Conservation (phyloP, 1,140 invertebrate species). For the Copidosoma floridanum region DNA sequence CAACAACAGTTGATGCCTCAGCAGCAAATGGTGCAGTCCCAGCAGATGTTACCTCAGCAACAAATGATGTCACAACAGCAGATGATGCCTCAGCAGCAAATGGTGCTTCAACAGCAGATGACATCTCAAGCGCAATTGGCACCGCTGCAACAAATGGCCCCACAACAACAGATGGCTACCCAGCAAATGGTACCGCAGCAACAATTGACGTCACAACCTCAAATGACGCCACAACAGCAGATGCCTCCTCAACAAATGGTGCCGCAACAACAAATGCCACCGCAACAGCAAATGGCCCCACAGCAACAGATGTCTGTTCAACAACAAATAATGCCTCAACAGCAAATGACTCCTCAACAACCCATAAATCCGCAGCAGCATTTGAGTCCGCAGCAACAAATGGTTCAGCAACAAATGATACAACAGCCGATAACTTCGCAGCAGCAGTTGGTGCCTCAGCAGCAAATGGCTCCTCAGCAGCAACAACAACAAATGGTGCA, state of each 20-base stretch:
- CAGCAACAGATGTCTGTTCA: conserved; percentile 40
- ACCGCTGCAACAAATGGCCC: conserved; percentile 27
- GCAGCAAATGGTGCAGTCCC: conserved; percentile 27
- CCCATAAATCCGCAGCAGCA: conserved; percentile 35
- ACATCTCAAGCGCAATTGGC: conserved; percentile 44
- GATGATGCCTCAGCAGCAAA: conserved; percentile 38
- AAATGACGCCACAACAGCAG: conserved; percentile 30
- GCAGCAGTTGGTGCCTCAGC: conserved; percentile 43
- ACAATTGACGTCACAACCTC: conserved; percentile 38
- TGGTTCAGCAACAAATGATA: conserved; percentile 35
- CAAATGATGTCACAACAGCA: conserved; percentile 39
- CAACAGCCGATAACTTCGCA: conserved; percentile 40
- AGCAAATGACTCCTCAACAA: conserved; percentile 38
- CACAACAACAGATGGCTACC: conserved; percentile 34
- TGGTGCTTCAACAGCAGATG: conserved; percentile 40
- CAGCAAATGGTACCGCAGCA: conserved; percentile 21
- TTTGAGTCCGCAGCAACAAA: conserved; percentile 36
- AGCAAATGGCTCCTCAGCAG: conserved; percentile 38
- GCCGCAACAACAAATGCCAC: conserved; percentile 26
- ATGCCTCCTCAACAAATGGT: conserved; percentile 29
- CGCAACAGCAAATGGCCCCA: too few relatives aligned
- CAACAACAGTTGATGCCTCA: conserved; percentile 31
- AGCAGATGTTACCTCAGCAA: conserved; percentile 40
- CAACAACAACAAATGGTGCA: conserved; percentile 30
- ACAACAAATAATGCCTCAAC: conserved; percentile 43